A percentile compares a stretch with the other conserved stretches of the same genome.
phyloP scores from a whole-genome alignment of 2,113 vertebrate species.

The Ptilorrhoa leucosticta region DNA sequence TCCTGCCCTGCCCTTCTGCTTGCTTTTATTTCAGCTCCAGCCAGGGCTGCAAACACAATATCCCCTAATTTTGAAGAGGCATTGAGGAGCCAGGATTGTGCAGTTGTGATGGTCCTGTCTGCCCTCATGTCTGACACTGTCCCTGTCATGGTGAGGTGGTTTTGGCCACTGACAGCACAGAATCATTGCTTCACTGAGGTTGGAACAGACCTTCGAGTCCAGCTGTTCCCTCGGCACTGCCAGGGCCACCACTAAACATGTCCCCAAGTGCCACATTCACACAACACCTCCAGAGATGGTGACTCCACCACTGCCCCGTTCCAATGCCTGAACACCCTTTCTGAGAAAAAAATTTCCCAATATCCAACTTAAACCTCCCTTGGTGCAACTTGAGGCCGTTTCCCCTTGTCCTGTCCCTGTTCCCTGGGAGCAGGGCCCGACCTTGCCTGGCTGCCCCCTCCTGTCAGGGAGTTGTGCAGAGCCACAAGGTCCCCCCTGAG shows the following conservation, averaged over 20 bases:
- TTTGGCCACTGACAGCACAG: not conserved
- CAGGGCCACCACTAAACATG: not conserved
- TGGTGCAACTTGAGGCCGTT: not conserved
- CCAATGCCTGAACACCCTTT: not conserved
- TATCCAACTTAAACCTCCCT: not conserved
- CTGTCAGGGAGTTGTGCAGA: not conserved
- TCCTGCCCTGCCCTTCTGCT: not conserved
- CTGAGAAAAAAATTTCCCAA: not conserved
- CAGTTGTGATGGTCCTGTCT: not conserved
- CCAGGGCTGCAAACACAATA: not conserved
- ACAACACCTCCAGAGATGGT: not conserved
- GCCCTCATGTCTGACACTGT: fast-evolving
- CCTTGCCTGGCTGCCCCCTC: fast-evolving
- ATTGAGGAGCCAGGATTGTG: not conserved
- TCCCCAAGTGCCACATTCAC: not conserved
- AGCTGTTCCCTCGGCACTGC: not conserved
- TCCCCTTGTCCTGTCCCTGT: fast-evolving
- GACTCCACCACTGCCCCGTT: not conserved
- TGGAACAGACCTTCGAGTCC: not conserved
- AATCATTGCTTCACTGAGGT: not conserved
- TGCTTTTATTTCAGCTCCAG: not conserved
- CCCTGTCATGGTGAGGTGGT: not conserved
- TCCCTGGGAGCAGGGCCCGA: not conserved
- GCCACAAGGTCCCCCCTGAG: fast-evolving
- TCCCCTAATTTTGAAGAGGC: not conserved